These are phyloP conservation scores for Gortyna flavago DNA, from an alignment of 2,888 invertebrate genomes.

Conservation along the genomic window DNA sequence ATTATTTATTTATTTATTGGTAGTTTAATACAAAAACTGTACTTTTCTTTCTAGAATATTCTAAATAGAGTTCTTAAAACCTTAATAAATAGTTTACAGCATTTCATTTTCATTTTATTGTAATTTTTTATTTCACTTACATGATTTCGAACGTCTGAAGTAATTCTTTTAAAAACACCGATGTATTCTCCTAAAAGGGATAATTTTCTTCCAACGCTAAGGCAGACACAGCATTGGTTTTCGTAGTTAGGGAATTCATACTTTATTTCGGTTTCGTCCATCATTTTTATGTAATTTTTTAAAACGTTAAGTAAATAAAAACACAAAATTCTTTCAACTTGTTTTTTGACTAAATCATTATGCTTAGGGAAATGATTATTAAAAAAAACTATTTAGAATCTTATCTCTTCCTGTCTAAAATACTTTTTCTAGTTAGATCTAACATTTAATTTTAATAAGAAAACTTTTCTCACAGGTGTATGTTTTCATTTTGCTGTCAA, in stretches of 20 bases:
- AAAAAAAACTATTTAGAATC: too few relatives aligned
- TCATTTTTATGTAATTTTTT: conserved; percentile 24
- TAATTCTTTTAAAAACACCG: conserved; percentile 56
- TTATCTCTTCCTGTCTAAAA: neutral
- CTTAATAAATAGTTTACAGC: neutral
- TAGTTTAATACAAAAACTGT: neutral
- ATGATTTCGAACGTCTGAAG: conserved; percentile 18
- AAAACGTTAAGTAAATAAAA: neutral
- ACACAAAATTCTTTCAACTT: neutral
- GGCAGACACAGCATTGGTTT: conserved; percentile 54
- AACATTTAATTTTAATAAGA: neutral
- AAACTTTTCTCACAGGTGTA: neutral
- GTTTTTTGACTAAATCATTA: neutral
- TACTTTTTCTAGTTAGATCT: neutral
- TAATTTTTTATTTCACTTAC: conserved; percentile 45
- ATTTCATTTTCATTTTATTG: neutral
- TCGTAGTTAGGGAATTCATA: conserved; percentile 47
- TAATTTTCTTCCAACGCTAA: conserved; percentile 63
- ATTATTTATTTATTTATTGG: neutral
- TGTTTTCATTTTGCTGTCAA: conserved; percentile 25
- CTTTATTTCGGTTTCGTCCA: conserved; percentile 60
- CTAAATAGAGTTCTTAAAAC: neutral
- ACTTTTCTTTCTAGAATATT: neutral
- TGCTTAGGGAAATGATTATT: neutral
- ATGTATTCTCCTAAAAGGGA: conserved; percentile 35